Percentiles rank a stretch among this genome's conserved stretches.
Conservation (phyloP, 2,888 invertebrate species). For the Amblyteles armatorius region DNA sequence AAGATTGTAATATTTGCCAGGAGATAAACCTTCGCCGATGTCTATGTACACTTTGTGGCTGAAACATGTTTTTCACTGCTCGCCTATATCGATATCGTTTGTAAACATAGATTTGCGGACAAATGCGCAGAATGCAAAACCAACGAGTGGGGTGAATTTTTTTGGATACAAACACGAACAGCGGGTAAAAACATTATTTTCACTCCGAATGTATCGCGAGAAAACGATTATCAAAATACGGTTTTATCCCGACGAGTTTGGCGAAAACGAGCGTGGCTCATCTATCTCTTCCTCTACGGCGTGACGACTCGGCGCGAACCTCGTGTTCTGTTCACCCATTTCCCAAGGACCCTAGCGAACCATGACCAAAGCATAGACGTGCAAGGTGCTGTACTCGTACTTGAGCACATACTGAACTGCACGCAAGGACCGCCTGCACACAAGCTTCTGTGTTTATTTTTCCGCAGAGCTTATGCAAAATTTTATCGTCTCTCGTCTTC, state of each 20-base stretch:
- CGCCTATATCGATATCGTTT: too few relatives aligned
- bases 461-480: neutral
- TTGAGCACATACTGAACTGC: neutral
- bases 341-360: slow-evolving; percentile 82
- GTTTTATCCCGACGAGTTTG: neutral
- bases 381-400: slow-evolving; percentile 33
- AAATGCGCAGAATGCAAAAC: slow-evolving; percentile 22
- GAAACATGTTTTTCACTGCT: too few relatives aligned
- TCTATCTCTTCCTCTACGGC: slow-evolving; percentile 76
- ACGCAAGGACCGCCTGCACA: neutral
- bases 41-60: too few relatives aligned
- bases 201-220: too few relatives aligned
- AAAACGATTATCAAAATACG: neutral
- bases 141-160: slow-evolving; percentile 22
- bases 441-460: neutral
- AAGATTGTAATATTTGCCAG: neutral
- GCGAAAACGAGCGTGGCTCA: slow-evolving; percentile 47
- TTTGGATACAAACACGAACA: too few relatives aligned
- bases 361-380: slow-evolving; percentile 77
- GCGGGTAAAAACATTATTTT: neutral
- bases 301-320: slow-evolving; percentile 73
- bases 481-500: too few relatives aligned
- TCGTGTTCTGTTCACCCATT: slow-evolving; percentile 83
- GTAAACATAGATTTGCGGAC: too few relatives aligned
- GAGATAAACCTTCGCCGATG: neutral